Conservation (phyloP, 2,113 vertebrate species). For the Antechinus flavipes region DNA sequence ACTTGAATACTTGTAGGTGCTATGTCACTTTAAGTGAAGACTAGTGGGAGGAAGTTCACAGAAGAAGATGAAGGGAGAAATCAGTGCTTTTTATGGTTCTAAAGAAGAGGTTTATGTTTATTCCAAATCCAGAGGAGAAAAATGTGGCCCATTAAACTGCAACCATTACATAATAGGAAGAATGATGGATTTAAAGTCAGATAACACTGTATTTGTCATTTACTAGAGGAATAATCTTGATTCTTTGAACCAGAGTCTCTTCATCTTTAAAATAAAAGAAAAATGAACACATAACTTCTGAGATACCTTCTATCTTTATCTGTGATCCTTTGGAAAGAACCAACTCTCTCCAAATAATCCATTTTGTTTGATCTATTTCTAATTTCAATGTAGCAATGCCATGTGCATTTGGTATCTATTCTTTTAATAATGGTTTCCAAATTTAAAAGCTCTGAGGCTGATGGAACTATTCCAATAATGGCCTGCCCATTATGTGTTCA, state of each 20-base stretch:
- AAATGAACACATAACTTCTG: not conserved
- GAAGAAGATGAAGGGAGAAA: not conserved
- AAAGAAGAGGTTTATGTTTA: not conserved
- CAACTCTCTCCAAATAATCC: not conserved
- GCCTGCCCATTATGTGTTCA: not conserved
- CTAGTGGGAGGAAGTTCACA: not conserved
- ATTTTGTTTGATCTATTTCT: not conserved
- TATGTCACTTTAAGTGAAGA: not conserved
- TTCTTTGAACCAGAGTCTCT: not conserved
- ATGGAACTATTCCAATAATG: constrained; percentile 31
- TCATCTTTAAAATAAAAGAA: not conserved
- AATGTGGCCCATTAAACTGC: not conserved
- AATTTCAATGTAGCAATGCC: not conserved
- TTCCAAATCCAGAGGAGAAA: not conserved
- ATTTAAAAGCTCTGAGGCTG: not conserved
- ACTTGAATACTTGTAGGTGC: not conserved
- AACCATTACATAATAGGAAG: not conserved
- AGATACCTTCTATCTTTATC: not conserved
- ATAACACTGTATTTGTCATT: not conserved
- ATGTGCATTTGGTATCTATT: not conserved
- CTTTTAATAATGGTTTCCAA: not conserved
- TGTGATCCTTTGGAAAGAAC: constrained; percentile 11
- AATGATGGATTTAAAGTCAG: not conserved
- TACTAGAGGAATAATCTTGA: not conserved
- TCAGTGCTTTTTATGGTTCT: not conserved